Evolutionary conservation across 37 sponge, comb jelly and placozoan species (phyloP).

Genomic region (Theonella swinhoei): DNA sequence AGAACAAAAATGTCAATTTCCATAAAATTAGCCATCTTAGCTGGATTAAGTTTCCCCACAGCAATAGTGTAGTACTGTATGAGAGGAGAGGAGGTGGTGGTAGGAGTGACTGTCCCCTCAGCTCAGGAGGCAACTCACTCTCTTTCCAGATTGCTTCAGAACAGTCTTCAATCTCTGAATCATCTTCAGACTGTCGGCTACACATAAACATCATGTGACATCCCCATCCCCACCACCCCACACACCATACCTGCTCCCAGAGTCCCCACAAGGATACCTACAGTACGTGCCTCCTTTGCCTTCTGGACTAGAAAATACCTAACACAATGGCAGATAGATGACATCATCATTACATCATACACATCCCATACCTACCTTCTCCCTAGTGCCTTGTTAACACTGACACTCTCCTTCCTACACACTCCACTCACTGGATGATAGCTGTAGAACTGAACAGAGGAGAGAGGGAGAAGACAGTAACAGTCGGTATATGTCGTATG

Average conservation of each 20-base stretch:
- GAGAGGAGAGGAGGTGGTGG: not conserved
- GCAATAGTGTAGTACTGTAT: slow-evolving; percentile 91
- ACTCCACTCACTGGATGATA: slow-evolving; percentile 69
- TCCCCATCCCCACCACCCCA: not conserved
- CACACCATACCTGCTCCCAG: slow-evolving; percentile 73
- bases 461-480: too few relatives aligned
- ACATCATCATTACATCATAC: not conserved
- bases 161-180: slow-evolving; percentile 80
- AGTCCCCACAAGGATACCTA: slow-evolving; percentile 96
- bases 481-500: too few relatives aligned
- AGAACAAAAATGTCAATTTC: slow-evolving; percentile 95
- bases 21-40: slow-evolving; percentile 98
- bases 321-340: not conserved
- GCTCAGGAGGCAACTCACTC: slow-evolving; percentile 41
- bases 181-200: slow-evolving; percentile 79
- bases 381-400: slow-evolving; percentile 77
- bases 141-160: slow-evolving; percentile 83
- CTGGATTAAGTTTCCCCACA: slow-evolving; percentile 93
- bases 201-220: not conserved
- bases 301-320: slow-evolving; percentile 92
- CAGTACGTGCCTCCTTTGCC: slow-evolving; percentile 80
- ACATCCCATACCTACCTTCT: slow-evolving; percentile 49
- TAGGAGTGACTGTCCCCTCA: not conserved
- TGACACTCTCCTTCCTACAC: slow-evolving; percentile 60
- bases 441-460: slow-evolving; percentile 65